Conservation (phyloP, 2,797 vertebrate genomes). For the Acanthiza pusilla region DNA sequence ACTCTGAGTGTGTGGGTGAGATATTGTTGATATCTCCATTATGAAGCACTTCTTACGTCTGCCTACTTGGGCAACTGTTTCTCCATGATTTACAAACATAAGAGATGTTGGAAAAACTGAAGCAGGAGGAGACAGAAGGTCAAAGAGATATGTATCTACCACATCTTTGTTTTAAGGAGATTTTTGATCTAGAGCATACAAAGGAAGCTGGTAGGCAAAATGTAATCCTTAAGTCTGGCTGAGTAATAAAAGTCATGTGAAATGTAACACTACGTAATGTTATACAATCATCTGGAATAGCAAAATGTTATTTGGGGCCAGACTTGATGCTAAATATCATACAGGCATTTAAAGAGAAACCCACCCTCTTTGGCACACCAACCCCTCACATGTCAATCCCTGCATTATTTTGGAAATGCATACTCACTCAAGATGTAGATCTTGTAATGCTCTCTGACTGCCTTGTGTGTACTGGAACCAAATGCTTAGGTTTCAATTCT, state of each 20-base stretch:
- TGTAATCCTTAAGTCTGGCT: not conserved
- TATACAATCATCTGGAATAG: constrained; percentile 25
- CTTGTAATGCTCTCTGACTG: not conserved
- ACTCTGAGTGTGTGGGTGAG: not conserved
- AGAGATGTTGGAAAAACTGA: constrained; percentile 4
- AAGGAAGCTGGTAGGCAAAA: constrained; percentile 20
- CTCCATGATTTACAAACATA: constrained; percentile 20
- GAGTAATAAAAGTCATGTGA: constrained; percentile 42
- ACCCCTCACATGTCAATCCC: not conserved
- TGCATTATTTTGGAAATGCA: constrained; percentile 9
- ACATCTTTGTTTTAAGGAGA: not conserved
- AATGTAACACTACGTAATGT: constrained; percentile 8
- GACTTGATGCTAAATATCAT: constrained; percentile 38
- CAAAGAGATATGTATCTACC: not conserved
- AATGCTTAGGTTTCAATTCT: not conserved
- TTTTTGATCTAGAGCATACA: constrained; percentile 19
- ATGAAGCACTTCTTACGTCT: constrained; percentile 32
- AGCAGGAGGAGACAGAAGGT: not conserved
- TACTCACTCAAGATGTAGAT: not conserved
- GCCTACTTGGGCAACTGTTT: not conserved
- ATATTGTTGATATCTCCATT: not conserved
- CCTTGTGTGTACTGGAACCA: constrained; percentile 10
- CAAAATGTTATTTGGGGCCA: constrained; percentile 27
- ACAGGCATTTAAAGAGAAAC: constrained; percentile 34
- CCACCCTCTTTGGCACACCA: constrained; percentile 13